A percentile compares a stretch with the other conserved stretches of the same genome.
Evolutionary conservation across 2,888 invertebrate species (phyloP).

Genomic region (Erebia palarica): DNA sequence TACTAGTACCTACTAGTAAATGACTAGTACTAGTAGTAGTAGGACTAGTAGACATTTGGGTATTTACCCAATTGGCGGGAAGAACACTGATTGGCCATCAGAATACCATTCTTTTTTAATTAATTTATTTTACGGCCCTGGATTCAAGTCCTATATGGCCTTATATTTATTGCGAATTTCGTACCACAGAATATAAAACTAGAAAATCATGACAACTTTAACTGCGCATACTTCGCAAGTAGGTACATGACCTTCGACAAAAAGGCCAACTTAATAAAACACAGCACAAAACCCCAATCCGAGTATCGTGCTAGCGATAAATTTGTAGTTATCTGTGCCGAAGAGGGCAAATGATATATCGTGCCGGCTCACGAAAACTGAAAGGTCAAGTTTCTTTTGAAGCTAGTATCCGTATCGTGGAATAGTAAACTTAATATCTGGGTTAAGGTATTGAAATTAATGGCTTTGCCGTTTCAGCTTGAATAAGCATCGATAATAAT

Average conservation of each 20-base stretch:
- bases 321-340: constrained; percentile 41
- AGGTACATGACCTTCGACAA: constrained; percentile 12
- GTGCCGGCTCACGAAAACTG: constrained; percentile 56
- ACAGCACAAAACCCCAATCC: constrained; percentile 23
- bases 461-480: constrained; percentile 18
- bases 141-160: no score
- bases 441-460: constrained; percentile 25
- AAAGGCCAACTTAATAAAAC: constrained; percentile 4
- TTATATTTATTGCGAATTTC: no score
- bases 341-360: constrained; percentile 56
- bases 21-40: no score
- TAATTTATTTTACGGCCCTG: no score
- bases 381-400: constrained; percentile 60
- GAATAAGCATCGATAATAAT: constrained; percentile 16
- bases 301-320: constrained; percentile 35
- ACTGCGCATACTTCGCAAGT: neutral
- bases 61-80: no score
- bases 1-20: no score
- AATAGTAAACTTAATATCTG: constrained; percentile 30
- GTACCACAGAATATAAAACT: no score
- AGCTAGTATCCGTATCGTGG: constrained; percentile 32
- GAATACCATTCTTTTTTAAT: no score
- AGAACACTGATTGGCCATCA: no score
- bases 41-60: no score
- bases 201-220: no score